Evolutionary conservation across 2,888 invertebrate genomes (phyloP), one percentile per base, ranked within the genome.

Genomic region (Drosophila antonietae): DNA sequence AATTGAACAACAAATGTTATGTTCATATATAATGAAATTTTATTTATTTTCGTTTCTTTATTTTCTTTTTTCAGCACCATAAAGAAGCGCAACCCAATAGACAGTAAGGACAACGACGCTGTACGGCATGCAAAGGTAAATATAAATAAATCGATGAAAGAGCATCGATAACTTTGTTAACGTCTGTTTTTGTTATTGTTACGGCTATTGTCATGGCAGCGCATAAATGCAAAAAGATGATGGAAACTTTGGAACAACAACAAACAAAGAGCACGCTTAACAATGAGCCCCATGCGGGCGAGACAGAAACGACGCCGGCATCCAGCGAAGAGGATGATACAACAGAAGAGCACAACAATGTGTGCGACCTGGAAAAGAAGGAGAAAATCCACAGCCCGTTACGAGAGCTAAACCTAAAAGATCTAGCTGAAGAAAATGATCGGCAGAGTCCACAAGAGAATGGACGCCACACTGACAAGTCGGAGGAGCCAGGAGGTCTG

Each of bases 211-310:
- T 15, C 56, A 64, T 70, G 35, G 60, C 65, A 84, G 84, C 89
- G 76, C 73, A 73, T 84, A 83, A 86, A 86, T 84, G 84, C 87
- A 70, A 77, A 80, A 85, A 71, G 81, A 91, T 90, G 78, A 91
- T 91, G 91, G 90, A 91, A 83, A 77, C 85, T 60, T 77, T 84
- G 80, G 87, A 85, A 62, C 80, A 88, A 62, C 76, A 78, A 80
- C 71, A 85, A 78, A 78, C 78, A 63, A 78, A 81, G 71, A 81
- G 66, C 64, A 67, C 77, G 75, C 75, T 78, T 68, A 83, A 72
- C 72, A 68, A 72, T 66, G 77, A 78, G 68, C 67, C 65, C 60
- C 64, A 64, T 75, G 70, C 58, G 68, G 79, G 69, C 53, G 61
- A 71, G 39, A 52, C 63, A 56, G 65, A 73, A 63, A 60, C 74